Base-by-base conservation (phyloP, 2,797 vertebrate genomes). In the Pseudomugil tenellus region DNA sequence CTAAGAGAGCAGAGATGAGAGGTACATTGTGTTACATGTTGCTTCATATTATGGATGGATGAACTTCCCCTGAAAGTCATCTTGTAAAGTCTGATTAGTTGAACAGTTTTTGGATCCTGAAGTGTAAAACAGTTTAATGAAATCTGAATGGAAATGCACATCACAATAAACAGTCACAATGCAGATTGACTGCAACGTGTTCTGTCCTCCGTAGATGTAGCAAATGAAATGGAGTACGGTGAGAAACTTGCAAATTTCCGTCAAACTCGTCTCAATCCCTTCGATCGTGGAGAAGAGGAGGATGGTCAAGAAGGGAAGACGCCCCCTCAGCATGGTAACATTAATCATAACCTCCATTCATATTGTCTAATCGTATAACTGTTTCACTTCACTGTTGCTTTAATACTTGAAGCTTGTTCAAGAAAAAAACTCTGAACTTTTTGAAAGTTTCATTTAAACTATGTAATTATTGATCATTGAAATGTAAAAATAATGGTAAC, bases 181-280 rank as follows among this genome's bases (percentile, higher is more conserved):
- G 31, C 41, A 28, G 17, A 58, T 26, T 57, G n/a, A 63, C 37
- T 35, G 6, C 10, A 17, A 51, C 63, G 1, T 69, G 3, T 55
- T 55, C 53, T 83, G 13, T 76, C 17, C 37, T 74, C 68, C 39
- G 58, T 48, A 94, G 93, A 93, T 94, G 91, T 93, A 92, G 92
- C 85, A 74, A 58, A 72, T 92, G 92, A 94, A 85, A 98, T 98
- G 97, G 97, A 96, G 84, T 96, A 96, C 71, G 95, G 96, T 49
- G 95, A 98, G 91, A 96, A 89, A 94, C 91, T 98, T 79, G 95
- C 96, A 77, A 93, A 94, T 64, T 99, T 98, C 87, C 97, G 97
- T 65, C 96, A 98, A 92, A 94, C 93, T 74, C 97, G 96, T 77
- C 95, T 97, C 88, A 99, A 99, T 91, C 97, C 97, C 9, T 99